These are phyloP conservation scores for Stratiomys singularior DNA, from an alignment of 2,888 invertebrate genomes.

Conservation along the genomic window DNA sequence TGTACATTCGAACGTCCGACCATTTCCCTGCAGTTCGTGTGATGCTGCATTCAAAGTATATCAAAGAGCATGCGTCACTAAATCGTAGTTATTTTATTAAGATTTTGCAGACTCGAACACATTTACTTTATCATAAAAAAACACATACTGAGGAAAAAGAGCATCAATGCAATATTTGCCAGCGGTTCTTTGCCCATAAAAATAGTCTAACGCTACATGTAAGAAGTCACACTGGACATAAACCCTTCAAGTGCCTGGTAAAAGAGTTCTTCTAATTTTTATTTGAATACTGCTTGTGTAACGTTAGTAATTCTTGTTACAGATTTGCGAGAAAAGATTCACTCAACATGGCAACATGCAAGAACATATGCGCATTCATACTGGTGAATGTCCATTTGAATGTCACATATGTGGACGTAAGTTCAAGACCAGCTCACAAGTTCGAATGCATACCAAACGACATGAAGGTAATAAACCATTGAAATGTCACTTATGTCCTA, in stretches of 20 bases:
- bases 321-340: slow-evolving; percentile 77
- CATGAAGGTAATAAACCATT: slow-evolving; percentile 68
- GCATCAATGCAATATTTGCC: slow-evolving; percentile 76
- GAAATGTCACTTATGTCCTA: slow-evolving; percentile 69
- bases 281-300: no score
- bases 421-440: slow-evolving; percentile 73
- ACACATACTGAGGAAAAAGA: slow-evolving; percentile 79
- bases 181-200: slow-evolving; percentile 79
- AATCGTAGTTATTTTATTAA: not conserved
- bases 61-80: not conserved
- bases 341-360: slow-evolving; percentile 81
- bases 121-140: slow-evolving; percentile 76
- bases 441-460: slow-evolving; percentile 71
- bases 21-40: slow-evolving; percentile 72
- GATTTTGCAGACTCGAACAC: slow-evolving; percentile 74
- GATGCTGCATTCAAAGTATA: slow-evolving; percentile 56
- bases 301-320: no score
- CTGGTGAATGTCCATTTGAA: slow-evolving; percentile 79
- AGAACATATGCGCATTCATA: slow-evolving; percentile 82
- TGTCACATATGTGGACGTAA: slow-evolving; percentile 74
- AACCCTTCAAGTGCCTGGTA: slow-evolving; percentile 50
- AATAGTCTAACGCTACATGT: slow-evolving; percentile 81
- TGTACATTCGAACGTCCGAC: slow-evolving; percentile 78
- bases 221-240: slow-evolving; percentile 73
- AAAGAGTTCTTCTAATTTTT: no score